Evolutionary conservation across 92 coral and sea anemone species (phyloP), one percentile per base, ranked within the genome.

Genomic region (Blastomussa wellsi): DNA sequence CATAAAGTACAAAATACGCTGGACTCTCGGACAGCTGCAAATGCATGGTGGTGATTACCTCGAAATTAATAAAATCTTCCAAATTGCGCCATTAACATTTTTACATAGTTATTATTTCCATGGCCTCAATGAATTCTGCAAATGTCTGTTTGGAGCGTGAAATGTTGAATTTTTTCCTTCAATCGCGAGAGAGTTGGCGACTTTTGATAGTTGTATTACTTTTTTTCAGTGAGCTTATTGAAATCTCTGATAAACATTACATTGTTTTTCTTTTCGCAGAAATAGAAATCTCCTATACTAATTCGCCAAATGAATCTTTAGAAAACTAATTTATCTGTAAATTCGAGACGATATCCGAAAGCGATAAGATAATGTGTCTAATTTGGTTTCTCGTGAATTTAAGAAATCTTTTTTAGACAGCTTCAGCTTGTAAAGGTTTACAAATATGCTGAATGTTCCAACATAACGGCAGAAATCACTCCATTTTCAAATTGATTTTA

Each of bases 221-320:
- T 88, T 79, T n/a, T 62, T 59, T 84, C 84, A 85, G 70, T 91
- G 74, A 70, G 55, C 67, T 78, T 68, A 88, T 84, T 90, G 82
- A 91, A 83, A 70, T 57, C 53, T 59, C 75, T 64, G 81, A 78
- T 88, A 38, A 88, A 57, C 74, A 74, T 82, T 90, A 74, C 90
- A 86, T 75, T 92, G 91, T 92, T 90, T 84, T 89, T 86, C 88
- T 84, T 84, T 85, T 76, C 81, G 78, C 86, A 81, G 95, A 91
- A 92, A 94, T 88, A 87, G 77, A 92, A 92, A 90, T 88, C 89
- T 78, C 44, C 79, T 75, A 84, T 77, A 79, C 89, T 94, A 94
- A 94, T 94, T 94, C 83, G 78, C 77, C 82, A 92, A 94, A 94
- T 92, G 92, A 94, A 92, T 88, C 98, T 92, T 94, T 92, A 86